phyloP scores from a whole-genome alignment of 2,113 vertebrate genomes.

The Channa maculata region DNA sequence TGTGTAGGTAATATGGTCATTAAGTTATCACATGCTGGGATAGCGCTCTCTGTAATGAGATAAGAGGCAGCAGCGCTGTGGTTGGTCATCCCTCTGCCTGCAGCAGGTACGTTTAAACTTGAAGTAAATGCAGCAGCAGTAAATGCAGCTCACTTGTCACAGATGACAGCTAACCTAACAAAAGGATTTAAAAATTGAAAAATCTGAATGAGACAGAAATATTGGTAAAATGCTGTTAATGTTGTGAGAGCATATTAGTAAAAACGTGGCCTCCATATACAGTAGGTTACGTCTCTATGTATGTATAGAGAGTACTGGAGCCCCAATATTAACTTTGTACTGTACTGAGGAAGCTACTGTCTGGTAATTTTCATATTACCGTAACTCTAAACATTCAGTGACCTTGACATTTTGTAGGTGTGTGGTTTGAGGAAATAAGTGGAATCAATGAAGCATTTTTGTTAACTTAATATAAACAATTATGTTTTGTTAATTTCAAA shows the following conservation, averaged over 20 bases:
- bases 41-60: constrained; percentile 50
- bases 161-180: not conserved
- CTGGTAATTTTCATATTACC: no score
- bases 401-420: no score
- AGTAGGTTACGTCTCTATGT: no score
- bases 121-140: constrained; percentile 19
- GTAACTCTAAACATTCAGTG: no score
- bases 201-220: not conserved
- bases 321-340: no score
- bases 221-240: not conserved
- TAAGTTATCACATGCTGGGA: constrained; percentile 60
- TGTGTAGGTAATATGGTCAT: constrained; percentile 40
- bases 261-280: not conserved
- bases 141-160: not conserved
- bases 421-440: no score
- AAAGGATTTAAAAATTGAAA: not conserved
- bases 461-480: no score
- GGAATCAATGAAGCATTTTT: no score
- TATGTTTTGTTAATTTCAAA: no score
- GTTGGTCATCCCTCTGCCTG: constrained; percentile 33
- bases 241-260: not conserved
- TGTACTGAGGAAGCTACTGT: no score
- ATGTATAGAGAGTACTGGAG: no score
- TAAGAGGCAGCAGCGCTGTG: constrained; percentile 32
- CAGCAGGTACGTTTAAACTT: constrained; percentile 23